Evolutionary conservation across 2,888 invertebrate genomes (phyloP).

Genomic region (Pterostichus niger): DNA sequence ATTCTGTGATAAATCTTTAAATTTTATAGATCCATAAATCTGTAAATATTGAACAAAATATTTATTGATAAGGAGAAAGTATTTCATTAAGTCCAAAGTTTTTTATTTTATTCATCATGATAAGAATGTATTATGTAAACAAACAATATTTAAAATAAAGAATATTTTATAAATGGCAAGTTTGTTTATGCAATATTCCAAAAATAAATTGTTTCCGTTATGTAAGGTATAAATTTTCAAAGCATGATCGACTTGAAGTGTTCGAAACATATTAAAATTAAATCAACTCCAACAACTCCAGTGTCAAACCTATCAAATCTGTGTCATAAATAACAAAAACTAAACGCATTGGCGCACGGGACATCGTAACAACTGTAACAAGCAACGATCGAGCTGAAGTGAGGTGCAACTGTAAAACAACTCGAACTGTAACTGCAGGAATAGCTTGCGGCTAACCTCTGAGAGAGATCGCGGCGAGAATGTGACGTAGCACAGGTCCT

Average conservation of each 20-base stretch:
- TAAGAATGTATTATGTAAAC: too few species aligned
- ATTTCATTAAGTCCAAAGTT: neutral
- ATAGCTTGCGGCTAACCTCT: conserved; percentile 79
- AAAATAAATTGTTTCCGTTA: neutral
- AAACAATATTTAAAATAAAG: too few species aligned
- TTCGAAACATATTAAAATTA: neutral
- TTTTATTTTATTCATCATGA: too few species aligned
- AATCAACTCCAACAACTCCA: conserved; percentile 24
- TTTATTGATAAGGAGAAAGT: too few species aligned
- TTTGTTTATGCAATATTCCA: too few species aligned
- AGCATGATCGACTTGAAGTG: conserved; percentile 1
- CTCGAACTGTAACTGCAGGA: conserved; percentile 45
- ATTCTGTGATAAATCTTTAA: too few species aligned
- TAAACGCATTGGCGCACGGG: conserved; percentile 24
- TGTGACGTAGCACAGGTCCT: conserved; percentile 93
- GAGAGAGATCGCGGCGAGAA: conserved; percentile 83
- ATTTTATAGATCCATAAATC: too few species aligned
- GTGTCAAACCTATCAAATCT: conserved; percentile 23
- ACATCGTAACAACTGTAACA: conserved; percentile 32
- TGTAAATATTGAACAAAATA: too few species aligned
- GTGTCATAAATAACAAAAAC: conserved; percentile 25
- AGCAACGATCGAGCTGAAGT: conserved; percentile 53
- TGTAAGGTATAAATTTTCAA: neutral
- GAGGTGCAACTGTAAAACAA: conserved; percentile 33
- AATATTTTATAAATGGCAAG: too few species aligned